phyloP scores from a whole-genome alignment of 2,113 vertebrate genomes.

The Oplegnathus fasciatus region DNA sequence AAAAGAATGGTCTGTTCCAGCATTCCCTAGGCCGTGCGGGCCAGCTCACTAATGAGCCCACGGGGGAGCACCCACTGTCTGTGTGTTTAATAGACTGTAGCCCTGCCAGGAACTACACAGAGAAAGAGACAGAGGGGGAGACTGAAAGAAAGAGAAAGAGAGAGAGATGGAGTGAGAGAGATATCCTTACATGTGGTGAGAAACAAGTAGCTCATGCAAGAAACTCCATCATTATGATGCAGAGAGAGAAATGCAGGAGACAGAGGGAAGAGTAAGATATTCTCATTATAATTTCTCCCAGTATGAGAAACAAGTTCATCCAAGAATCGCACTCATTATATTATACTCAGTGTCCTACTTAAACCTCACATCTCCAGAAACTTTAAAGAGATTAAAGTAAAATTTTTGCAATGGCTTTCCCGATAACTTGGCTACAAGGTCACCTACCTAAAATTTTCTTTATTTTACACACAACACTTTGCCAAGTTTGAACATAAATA shows the following conservation, averaged over 20 bases:
- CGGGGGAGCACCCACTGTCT: slow-evolving; percentile 79
- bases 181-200: slow-evolving; percentile 67
- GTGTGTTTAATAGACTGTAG: slow-evolving; percentile 79
- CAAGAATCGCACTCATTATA: slow-evolving; percentile 59
- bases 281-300: slow-evolving; percentile 60
- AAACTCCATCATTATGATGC: slow-evolving; percentile 69
- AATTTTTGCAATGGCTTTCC: slow-evolving; percentile 2
- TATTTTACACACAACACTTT: neutral
- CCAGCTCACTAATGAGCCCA: slow-evolving; percentile 84
- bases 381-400: slow-evolving; percentile 19
- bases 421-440: neutral
- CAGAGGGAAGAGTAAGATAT: slow-evolving; percentile 53
- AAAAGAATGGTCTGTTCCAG: slow-evolving; percentile 76
- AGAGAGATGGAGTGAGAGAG: slow-evolving; percentile 41
- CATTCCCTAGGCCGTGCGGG: slow-evolving; percentile 70
- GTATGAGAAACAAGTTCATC: slow-evolving; percentile 57
- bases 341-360: slow-evolving; percentile 54
- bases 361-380: slow-evolving; percentile 49
- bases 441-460: neutral
- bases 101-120: slow-evolving; percentile 77
- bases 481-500: neutral
- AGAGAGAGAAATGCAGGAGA: slow-evolving; percentile 57
- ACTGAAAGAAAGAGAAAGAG: slow-evolving; percentile 25
- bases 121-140: slow-evolving; percentile 24
- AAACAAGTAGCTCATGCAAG: slow-evolving; percentile 69